phyloP scores from a whole-genome alignment of 23 tunicate species.

The Botrylloides violaceus region DNA sequence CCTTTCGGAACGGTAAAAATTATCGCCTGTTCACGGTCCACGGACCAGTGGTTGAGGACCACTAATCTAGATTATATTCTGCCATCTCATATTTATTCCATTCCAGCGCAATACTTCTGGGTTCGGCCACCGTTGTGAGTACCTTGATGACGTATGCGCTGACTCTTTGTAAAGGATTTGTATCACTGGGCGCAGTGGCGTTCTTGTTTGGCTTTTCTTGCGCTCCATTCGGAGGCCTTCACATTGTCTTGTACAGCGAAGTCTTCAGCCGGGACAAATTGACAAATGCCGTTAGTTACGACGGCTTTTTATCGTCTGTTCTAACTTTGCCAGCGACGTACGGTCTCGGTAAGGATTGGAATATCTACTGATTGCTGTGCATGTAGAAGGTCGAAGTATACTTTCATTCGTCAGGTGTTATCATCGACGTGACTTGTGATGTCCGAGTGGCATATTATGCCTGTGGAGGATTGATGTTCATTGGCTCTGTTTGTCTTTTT shows the following conservation, averaged over 20 bases:
- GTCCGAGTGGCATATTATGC: neutral
- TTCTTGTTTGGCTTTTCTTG: neutral
- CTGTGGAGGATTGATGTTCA: neutral
- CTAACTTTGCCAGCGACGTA: neutral
- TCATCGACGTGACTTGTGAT: neutral
- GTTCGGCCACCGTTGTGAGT: neutral
- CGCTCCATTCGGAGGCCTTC: neutral
- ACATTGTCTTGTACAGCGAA: neutral
- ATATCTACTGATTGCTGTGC: neutral
- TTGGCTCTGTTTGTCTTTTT: neutral
- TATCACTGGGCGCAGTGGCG: neutral
- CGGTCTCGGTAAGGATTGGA: neutral
- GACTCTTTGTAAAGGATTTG: neutral
- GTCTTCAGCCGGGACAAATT: neutral
- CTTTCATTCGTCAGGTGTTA: neutral
- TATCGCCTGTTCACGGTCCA: too few relatives aligned
- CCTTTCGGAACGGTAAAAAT: too few relatives aligned
- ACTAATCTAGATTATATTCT: too few relatives aligned
- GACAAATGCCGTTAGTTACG: neutral
- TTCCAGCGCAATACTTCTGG: neutral
- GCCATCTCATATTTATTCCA: too few relatives aligned
- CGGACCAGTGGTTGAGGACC: too few relatives aligned
- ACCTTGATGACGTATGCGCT: neutral
- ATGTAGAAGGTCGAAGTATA: neutral
- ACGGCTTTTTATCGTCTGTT: neutral